A percentile compares a stretch with the other conserved stretches of the same genome.
phyloP scores from a whole-genome alignment of 2,797 vertebrate genomes.

The Alca torda region DNA sequence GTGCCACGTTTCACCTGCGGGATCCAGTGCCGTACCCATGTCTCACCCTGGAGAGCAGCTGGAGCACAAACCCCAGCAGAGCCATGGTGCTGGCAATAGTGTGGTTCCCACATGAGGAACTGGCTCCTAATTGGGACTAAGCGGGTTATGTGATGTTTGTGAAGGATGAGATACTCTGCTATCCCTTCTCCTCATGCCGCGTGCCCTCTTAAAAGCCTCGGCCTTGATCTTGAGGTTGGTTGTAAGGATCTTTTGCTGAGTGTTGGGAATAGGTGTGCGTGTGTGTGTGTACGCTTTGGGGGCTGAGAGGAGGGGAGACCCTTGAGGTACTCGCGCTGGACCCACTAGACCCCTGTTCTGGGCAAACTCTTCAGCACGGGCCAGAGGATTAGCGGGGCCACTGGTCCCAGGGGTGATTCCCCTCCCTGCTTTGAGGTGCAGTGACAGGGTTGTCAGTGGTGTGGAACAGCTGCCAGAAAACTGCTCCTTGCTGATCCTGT shows the following conservation, averaged over 20 bases:
- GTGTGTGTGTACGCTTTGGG: neutral
- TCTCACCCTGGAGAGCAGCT: neutral
- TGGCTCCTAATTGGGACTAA: neutral
- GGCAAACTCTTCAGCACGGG: neutral
- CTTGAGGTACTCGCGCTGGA: neutral
- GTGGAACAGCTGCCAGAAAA: neutral
- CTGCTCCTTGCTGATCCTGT: fast-evolving
- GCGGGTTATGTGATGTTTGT: neutral
- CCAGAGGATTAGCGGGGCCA: neutral
- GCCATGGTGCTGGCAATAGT: neutral
- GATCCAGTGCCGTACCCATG: fast-evolving
- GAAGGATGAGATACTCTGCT: neutral
- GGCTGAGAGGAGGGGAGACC: neutral
- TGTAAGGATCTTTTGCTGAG: neutral
- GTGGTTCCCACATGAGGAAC: fast-evolving
- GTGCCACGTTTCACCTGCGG: neutral
- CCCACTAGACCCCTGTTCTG: neutral
- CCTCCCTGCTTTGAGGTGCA: neutral
- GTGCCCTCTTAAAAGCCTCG: neutral
- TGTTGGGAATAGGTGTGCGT: neutral
- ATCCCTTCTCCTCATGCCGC: neutral
- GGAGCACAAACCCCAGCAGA: neutral
- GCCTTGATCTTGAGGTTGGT: neutral
- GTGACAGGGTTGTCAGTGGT: neutral
- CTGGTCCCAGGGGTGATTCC: neutral